Evolutionary conservation across 2,797 vertebrate species (phyloP).

Genomic region (Ibycter americanus): DNA sequence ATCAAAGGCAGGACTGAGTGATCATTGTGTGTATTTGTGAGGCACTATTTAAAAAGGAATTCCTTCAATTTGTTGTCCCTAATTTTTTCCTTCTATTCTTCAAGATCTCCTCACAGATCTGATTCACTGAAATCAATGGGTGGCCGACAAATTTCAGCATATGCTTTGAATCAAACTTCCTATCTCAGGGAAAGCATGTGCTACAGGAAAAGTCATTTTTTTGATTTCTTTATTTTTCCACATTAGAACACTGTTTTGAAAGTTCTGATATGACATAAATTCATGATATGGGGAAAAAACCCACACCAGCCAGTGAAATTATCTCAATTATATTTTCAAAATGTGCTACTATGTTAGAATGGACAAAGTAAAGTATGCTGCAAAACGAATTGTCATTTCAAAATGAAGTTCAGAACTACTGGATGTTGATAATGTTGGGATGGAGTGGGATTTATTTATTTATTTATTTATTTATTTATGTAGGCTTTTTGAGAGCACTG

Average conservation of each 20-base stretch:
- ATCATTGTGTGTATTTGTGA: neutral
- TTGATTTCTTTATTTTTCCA: neutral
- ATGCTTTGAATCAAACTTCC: slow-evolving; percentile 24
- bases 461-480: no score
- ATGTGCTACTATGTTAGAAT: neutral
- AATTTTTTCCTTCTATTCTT: slow-evolving; percentile 61
- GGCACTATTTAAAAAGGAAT: slow-evolving; percentile 53
- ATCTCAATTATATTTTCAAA: neutral
- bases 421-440: neutral
- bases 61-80: slow-evolving; percentile 32
- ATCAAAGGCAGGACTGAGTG: slow-evolving; percentile 27
- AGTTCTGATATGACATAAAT: neutral
- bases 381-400: neutral
- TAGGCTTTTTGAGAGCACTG: neutral
- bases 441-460: neutral
- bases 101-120: neutral
- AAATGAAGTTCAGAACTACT: neutral
- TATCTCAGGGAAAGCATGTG: neutral
- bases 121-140: neutral
- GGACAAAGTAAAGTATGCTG: neutral
- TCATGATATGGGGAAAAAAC: neutral
- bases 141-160: neutral
- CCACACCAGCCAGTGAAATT: neutral
- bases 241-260: neutral
- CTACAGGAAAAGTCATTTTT: neutral